phyloP scores from a whole-genome alignment of 2,888 invertebrate genomes.

The Xestia rhomboidea region DNA sequence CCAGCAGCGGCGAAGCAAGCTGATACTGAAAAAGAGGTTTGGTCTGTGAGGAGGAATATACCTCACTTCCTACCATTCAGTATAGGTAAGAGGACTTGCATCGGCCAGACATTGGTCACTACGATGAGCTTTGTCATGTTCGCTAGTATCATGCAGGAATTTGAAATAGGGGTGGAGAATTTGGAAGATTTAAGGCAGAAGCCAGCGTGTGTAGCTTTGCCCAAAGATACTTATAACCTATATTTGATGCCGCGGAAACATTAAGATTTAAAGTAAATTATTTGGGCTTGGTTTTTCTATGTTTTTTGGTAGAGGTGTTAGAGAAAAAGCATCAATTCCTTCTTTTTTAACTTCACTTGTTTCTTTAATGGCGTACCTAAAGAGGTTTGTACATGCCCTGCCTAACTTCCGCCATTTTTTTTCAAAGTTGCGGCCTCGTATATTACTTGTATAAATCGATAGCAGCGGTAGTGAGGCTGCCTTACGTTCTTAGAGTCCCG shows the following conservation, averaged over 20 bases:
- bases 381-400: too few species aligned
- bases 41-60: slow-evolving; percentile 89
- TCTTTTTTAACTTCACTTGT: neutral
- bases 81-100: slow-evolving; percentile 96
- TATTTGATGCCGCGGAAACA: slow-evolving; percentile 90
- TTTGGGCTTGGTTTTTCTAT: slow-evolving; percentile 37
- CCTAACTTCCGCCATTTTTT: neutral
- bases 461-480: too few species aligned
- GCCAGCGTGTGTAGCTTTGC: slow-evolving; percentile 94
- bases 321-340: neutral
- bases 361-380: too few species aligned
- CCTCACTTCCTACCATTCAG: slow-evolving; percentile 96
- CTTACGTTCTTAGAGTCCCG: too few species aligned
- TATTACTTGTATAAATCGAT: neutral
- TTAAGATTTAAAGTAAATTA: slow-evolving; percentile 64
- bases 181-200: slow-evolving; percentile 89
- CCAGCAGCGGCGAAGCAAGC: slow-evolving; percentile 68
- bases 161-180: slow-evolving; percentile 91
- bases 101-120: slow-evolving; percentile 95
- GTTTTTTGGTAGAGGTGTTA: slow-evolving; percentile 27
- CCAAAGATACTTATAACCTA: slow-evolving; percentile 93
- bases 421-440: neutral
- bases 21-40: slow-evolving; percentile 81
- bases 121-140: slow-evolving; percentile 94
- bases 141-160: slow-evolving; percentile 93